phyloP scores from a whole-genome alignment of 2,113 vertebrate genomes.

The Narcine bancroftii region DNA sequence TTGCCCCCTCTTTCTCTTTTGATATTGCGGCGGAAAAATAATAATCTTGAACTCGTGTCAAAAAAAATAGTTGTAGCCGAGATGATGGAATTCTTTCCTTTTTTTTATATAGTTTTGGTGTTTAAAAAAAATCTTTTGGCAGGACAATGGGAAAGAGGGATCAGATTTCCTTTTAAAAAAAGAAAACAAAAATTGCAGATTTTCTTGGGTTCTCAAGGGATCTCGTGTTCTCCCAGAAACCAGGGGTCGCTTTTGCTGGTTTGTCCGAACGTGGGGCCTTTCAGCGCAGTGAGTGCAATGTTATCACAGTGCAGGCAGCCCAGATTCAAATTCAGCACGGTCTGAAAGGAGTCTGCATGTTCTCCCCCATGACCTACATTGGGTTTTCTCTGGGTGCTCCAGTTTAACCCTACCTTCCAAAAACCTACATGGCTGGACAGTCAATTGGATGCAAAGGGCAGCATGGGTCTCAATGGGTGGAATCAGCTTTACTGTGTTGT shows the following conservation, averaged over 20 bases:
- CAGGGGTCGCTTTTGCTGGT: too few relatives aligned
- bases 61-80: conserved; percentile 31
- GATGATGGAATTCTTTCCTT: conserved; percentile 15
- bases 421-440: too few relatives aligned
- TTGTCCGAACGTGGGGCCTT: neutral
- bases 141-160: neutral
- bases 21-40: conserved; percentile 33
- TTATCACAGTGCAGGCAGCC: too few relatives aligned
- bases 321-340: too few relatives aligned
- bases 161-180: neutral
- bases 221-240: neutral
- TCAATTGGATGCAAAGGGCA: too few relatives aligned
- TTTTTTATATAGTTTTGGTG: neutral
- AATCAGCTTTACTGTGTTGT: too few relatives aligned
- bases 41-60: conserved; percentile 37
- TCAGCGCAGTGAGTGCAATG: too few relatives aligned
- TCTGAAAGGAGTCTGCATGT: too few relatives aligned
- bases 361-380: too few relatives aligned
- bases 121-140: neutral
- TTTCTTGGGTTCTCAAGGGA: neutral
- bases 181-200: neutral
- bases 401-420: too few relatives aligned
- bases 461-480: too few relatives aligned
- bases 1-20: conserved; percentile 42
- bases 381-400: too few relatives aligned